phyloP scores from a whole-genome alignment of 2,888 invertebrate species.

The Macrosoma leucophasiata region DNA sequence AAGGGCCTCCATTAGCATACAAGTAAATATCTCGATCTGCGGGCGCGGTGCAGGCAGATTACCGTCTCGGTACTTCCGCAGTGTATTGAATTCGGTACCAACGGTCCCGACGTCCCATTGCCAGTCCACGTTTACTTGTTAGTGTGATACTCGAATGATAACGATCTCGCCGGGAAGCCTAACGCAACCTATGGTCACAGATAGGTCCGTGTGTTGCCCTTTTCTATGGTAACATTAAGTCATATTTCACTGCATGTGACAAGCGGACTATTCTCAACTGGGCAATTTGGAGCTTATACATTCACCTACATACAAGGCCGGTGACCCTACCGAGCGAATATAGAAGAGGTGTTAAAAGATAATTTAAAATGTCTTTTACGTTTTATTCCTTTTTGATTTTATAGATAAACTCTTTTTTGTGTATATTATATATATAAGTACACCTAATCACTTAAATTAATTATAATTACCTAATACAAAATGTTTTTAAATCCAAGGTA shows the following conservation, averaged over 20 bases:
- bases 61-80: slow-evolving; percentile 60
- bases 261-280: slow-evolving; percentile 28
- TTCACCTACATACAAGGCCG: slow-evolving; percentile 24
- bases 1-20: slow-evolving; percentile 69
- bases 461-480: no score
- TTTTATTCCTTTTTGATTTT: no score
- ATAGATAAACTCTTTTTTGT: no score
- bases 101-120: slow-evolving; percentile 51
- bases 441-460: no score
- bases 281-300: slow-evolving; percentile 28
- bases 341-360: no score
- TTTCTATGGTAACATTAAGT: slow-evolving; percentile 29
- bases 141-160: slow-evolving; percentile 65
- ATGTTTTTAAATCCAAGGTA: no score
- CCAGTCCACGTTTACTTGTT: slow-evolving; percentile 62
- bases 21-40: slow-evolving; percentile 69
- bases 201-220: slow-evolving; percentile 28
- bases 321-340: slow-evolving; percentile 20
- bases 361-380: no score
- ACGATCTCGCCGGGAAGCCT: slow-evolving; percentile 44
- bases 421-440: no score
- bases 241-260: slow-evolving; percentile 31
- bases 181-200: slow-evolving; percentile 38
- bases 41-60: slow-evolving; percentile 55
- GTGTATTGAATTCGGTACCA: slow-evolving; percentile 65